A percentile compares a stretch with the other conserved stretches of the same genome.
Conservation (phyloP, 2,113 vertebrate genomes). For the Hystrix cristata region DNA sequence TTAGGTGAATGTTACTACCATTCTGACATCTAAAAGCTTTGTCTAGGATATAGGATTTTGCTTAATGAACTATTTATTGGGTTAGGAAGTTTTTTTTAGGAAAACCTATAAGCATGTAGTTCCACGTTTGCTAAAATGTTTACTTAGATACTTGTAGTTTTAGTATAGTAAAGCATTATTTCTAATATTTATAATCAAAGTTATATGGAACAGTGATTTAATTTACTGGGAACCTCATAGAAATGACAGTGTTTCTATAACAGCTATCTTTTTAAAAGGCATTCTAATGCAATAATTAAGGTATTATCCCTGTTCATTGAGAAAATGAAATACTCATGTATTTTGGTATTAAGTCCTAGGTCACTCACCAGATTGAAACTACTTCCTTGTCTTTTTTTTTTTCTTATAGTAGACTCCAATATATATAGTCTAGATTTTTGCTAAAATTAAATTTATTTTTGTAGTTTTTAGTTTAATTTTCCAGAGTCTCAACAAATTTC, state of each 20-base stretch:
- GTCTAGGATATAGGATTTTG: not conserved
- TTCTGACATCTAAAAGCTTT: not conserved
- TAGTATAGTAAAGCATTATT: not conserved
- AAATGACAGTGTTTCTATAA: not conserved
- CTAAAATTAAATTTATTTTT: not conserved
- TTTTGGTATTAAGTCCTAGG: not conserved
- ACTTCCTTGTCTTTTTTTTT: not conserved
- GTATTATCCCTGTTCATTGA: not conserved
- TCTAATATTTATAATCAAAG: not conserved
- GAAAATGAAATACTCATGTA: not conserved
- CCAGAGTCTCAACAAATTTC: not conserved
- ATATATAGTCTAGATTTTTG: not conserved
- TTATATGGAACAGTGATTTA: not conserved
- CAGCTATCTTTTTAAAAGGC: not conserved
- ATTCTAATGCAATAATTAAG: not conserved
- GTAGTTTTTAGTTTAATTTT: not conserved
- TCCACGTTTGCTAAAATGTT: not conserved
- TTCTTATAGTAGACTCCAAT: not conserved
- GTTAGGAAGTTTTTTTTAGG: not conserved
- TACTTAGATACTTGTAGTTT: not conserved
- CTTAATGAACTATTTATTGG: not conserved
- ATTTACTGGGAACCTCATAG: not conserved
- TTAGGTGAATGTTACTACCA: not conserved
- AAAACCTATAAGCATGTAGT: not conserved
- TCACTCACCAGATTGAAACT: not conserved